Conservation (phyloP, 2,113 vertebrate genomes). For the Miniopterus natalensis region DNA sequence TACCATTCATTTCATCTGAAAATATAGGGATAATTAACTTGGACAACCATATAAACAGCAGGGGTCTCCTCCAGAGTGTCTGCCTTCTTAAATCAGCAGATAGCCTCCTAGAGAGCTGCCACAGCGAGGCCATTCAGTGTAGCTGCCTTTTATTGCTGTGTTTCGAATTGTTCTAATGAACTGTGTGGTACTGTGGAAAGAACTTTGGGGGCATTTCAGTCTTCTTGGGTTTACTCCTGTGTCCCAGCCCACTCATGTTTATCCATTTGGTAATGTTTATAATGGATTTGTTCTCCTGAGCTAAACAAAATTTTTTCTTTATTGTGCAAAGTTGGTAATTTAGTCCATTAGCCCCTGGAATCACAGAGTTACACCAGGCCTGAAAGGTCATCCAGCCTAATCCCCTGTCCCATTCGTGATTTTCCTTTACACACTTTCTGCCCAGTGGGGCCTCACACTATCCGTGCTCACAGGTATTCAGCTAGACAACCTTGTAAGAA, state of each 20-base stretch:
- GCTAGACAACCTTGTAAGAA: not conserved
- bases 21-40: constrained; percentile 73
- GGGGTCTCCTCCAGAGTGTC: constrained; percentile 45
- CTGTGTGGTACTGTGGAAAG: not conserved
- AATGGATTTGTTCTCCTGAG: constrained; percentile 55
- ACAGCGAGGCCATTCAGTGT: not conserved
- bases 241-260: not conserved
- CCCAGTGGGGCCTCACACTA: not conserved
- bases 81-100: constrained; percentile 58
- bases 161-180: constrained; percentile 61
- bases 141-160: not conserved
- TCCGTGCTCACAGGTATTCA: not conserved
- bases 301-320: constrained; percentile 38
- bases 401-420: not conserved
- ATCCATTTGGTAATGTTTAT: constrained; percentile 57
- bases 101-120: not conserved
- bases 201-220: constrained; percentile 35
- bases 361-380: not conserved
- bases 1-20: constrained; percentile 60
- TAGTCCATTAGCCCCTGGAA: constrained; percentile 27
- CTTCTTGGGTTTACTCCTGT: constrained; percentile 16
- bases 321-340: constrained; percentile 8
- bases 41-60: constrained; percentile 71
- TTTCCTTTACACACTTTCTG: not conserved
- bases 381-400: not conserved